These are phyloP conservation scores for Coecobrya sp. DNA, from an alignment of 2,888 invertebrate species.

Conservation along the genomic window DNA sequence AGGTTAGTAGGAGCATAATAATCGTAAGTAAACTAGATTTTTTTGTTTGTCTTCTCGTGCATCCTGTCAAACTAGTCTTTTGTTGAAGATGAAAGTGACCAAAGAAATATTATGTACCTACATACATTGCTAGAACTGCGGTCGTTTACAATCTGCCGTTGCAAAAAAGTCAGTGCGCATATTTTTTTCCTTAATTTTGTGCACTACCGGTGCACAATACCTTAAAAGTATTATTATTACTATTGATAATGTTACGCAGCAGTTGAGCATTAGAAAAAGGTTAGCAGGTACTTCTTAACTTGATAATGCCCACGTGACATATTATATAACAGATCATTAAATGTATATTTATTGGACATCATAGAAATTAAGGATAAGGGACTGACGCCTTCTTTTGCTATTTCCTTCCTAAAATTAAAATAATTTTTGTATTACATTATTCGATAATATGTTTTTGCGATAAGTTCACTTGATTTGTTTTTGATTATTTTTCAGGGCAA, in stretches of 20 bases:
- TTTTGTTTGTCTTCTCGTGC: slow-evolving; percentile 8
- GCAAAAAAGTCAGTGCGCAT: not conserved
- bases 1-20: not conserved
- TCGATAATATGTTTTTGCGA: slow-evolving; percentile 1
- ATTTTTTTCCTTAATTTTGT: not conserved
- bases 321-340: slow-evolving; percentile 15
- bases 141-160: not conserved
- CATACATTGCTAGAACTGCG: too few relatives aligned
- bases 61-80: slow-evolving; percentile 77
- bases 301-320: not conserved
- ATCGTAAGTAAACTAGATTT: slow-evolving; percentile 32
- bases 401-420: slow-evolving; percentile 17
- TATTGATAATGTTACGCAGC: not conserved
- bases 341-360: slow-evolving; percentile 16
- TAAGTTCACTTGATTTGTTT: not conserved
- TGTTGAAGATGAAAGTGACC: slow-evolving; percentile 73
- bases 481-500: not conserved
- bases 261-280: not conserved
- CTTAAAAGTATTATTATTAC: slow-evolving; percentile 19
- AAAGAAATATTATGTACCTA: slow-evolving; percentile 8
- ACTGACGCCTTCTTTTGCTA: slow-evolving; percentile 25
- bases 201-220: not conserved
- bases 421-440: slow-evolving; percentile 20
- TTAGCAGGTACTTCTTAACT: not conserved
- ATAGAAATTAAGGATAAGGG: not conserved